Evolutionary conservation across 2,888 invertebrate genomes (phyloP).

Genomic region (Acholoe squamosa): DNA sequence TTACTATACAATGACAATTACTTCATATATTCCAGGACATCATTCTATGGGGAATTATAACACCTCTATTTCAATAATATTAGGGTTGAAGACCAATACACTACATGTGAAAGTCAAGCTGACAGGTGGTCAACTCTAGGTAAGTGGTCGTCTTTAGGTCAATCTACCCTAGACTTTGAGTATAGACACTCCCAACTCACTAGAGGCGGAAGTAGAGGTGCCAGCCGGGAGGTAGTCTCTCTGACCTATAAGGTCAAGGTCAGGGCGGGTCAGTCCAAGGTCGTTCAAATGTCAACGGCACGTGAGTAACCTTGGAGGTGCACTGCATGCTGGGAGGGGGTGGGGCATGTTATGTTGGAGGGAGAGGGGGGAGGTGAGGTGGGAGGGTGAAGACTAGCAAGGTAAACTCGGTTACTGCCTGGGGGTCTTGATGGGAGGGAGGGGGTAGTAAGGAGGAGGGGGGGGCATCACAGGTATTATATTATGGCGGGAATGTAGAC

Average conservation of each 20-base stretch:
- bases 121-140: too few relatives aligned
- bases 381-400: not conserved
- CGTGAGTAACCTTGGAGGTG: not conserved
- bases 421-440: not conserved
- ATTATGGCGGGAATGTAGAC: too few relatives aligned
- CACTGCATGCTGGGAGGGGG: too few relatives aligned
- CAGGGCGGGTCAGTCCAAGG: not conserved
- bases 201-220: not conserved
- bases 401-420: not conserved
- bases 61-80: too few relatives aligned
- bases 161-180: too few relatives aligned
- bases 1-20: too few relatives aligned
- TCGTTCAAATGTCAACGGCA: slow-evolving; percentile 16
- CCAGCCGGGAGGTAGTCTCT: not conserved
- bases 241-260: slow-evolving; percentile 5
- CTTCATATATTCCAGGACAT: too few relatives aligned
- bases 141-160: too few relatives aligned
- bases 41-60: too few relatives aligned
- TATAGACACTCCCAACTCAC: not conserved
- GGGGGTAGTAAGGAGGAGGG: not conserved
- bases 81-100: too few relatives aligned
- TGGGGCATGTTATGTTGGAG: not conserved
- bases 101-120: too few relatives aligned
- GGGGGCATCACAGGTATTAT: not conserved
- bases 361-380: not conserved